These are phyloP conservation scores for Acrocephalus arundinaceus DNA, from an alignment of 2,113 vertebrate genomes.

Conservation along the genomic window DNA sequence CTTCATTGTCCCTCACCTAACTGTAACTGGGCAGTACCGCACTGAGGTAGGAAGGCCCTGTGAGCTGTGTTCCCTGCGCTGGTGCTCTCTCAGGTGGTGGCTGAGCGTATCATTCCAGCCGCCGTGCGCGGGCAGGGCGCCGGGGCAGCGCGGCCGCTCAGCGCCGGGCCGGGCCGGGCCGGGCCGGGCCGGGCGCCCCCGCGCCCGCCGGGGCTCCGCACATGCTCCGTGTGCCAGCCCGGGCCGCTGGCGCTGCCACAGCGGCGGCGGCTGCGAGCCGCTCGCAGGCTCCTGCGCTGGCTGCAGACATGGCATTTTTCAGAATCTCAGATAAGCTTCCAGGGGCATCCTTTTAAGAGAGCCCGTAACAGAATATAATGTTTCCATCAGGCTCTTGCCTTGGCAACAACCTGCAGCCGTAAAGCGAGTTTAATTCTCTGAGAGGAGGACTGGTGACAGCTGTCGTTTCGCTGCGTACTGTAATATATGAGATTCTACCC, in stretches of 20 bases:
- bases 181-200: too few relatives aligned
- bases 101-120: too few relatives aligned
- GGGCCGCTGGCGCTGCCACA: constrained; percentile 55
- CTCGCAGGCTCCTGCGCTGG: neutral
- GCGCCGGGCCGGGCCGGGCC: too few relatives aligned
- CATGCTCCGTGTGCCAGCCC: constrained; percentile 77
- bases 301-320: neutral
- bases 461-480: neutral
- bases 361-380: neutral
- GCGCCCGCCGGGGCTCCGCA: constrained; percentile 59
- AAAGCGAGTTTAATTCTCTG: constrained; percentile 32
- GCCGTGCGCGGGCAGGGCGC: too few relatives aligned
- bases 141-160: too few relatives aligned
- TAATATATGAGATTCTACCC: constrained; percentile 8
- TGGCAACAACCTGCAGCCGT: constrained; percentile 45
- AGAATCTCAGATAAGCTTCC: neutral
- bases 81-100: neutral
- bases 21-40: too few relatives aligned
- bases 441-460: neutral
- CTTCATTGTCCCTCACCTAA: neutral
- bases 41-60: neutral
- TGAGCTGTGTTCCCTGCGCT: neutral
- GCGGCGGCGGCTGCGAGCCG: constrained; percentile 26
- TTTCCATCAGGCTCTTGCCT: neutral
- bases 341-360: neutral